phyloP scores from a whole-genome alignment of 2,113 vertebrate species.

The Prochilodus magdalenae region DNA sequence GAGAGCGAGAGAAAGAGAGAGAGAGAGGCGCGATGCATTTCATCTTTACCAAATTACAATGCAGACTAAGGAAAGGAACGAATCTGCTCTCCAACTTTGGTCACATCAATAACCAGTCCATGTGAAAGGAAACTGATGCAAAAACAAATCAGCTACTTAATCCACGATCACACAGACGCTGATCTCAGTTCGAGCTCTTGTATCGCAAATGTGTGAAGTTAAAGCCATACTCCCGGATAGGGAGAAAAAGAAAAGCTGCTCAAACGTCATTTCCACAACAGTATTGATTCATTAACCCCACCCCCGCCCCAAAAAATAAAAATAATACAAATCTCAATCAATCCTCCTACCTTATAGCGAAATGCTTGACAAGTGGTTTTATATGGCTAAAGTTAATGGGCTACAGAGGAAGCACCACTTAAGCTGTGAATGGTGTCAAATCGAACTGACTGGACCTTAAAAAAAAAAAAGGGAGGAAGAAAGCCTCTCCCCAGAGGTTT shows the following conservation, averaged over 20 bases:
- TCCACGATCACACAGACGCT: neutral
- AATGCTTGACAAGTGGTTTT: slow-evolving; percentile 7
- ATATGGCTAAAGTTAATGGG: slow-evolving; percentile 42
- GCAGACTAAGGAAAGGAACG: neutral
- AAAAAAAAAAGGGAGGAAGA: neutral
- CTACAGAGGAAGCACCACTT: slow-evolving; percentile 43
- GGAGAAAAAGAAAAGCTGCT: slow-evolving; percentile 42
- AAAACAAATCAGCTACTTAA: neutral
- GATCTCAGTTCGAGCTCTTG: neutral
- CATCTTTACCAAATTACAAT: neutral
- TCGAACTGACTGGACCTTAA: slow-evolving; percentile 10
- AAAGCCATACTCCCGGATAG: slow-evolving; percentile 28
- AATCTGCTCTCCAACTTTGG: slow-evolving; percentile 36
- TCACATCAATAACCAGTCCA: slow-evolving; percentile 27
- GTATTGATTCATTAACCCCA: neutral
- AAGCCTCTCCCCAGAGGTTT: no score
- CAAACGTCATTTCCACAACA: neutral
- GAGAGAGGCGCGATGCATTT: neutral
- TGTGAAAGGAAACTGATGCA: slow-evolving; percentile 1
- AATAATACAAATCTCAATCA: neutral
- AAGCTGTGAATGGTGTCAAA: slow-evolving; percentile 6
- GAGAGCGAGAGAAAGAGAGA: no score
- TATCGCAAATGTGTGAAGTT: slow-evolving; percentile 16
- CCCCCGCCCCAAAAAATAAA: no score
- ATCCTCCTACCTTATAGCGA: slow-evolving; percentile 13